Conservation (phyloP, 2,888 invertebrate species). For the Tiliacea citrago region DNA sequence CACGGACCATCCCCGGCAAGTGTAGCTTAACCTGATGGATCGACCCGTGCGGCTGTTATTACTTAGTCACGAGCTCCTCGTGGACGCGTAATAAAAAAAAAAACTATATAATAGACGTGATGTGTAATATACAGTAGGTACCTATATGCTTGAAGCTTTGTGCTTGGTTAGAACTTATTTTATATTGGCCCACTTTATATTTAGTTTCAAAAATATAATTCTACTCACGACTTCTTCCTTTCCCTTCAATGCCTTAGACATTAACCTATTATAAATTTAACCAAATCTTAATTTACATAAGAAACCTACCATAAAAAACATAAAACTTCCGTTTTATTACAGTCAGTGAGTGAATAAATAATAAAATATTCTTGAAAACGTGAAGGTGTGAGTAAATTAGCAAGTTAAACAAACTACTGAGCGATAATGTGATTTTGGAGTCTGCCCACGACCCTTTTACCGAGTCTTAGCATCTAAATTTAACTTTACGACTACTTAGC, state of each 20-base stretch:
- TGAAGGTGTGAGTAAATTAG: slow-evolving; percentile 65
- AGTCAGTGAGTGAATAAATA: slow-evolving; percentile 60
- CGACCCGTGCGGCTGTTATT: no score
- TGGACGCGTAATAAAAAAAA: no score
- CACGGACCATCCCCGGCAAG: no score
- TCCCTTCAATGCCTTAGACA: no score
- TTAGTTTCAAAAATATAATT: background rate
- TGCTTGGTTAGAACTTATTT: background rate
- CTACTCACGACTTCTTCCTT: background rate
- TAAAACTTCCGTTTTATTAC: slow-evolving; percentile 43
- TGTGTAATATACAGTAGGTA: no score
- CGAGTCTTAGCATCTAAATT: slow-evolving; percentile 57
- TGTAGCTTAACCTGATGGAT: no score
- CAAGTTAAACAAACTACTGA: slow-evolving; percentile 64
- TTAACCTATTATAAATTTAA: slow-evolving; percentile 9
- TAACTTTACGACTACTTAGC: slow-evolving; percentile 48
- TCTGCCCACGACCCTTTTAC: slow-evolving; percentile 69
- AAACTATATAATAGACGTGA: background rate
- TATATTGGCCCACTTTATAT: background rate
- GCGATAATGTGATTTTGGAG: slow-evolving; percentile 70
- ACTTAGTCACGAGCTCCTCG: no score
- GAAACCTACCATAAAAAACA: slow-evolving; percentile 27
- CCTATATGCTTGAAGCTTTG: background rate
- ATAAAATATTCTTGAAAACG: slow-evolving; percentile 55
- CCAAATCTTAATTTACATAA: slow-evolving; percentile 19